Conservation (phyloP, 1,140 invertebrate genomes). For the Homarus americanus region DNA sequence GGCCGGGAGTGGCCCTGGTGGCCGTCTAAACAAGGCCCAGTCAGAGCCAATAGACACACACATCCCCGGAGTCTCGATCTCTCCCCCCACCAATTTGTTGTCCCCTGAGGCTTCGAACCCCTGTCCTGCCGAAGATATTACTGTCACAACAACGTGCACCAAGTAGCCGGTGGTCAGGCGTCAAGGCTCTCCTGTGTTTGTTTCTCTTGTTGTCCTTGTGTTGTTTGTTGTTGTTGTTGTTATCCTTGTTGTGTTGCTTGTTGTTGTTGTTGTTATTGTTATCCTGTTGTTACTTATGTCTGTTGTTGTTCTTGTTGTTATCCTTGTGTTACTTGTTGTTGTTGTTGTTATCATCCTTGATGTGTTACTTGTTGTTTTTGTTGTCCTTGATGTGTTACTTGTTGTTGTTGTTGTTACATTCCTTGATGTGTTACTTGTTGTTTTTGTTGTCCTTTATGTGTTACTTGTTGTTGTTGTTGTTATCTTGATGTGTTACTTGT, state of each 20-base stretch:
- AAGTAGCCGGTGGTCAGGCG: constrained; percentile 53
- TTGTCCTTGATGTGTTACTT: too few relatives aligned
- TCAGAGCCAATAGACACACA: background rate
- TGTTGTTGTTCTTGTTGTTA: background rate
- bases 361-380: too few relatives aligned
- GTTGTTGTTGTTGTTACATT: too few relatives aligned
- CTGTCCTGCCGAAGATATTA: constrained; percentile 61
- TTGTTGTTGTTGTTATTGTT: too few relatives aligned
- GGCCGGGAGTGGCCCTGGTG: background rate
- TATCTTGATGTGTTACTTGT: too few relatives aligned
- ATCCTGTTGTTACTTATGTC: too few relatives aligned
- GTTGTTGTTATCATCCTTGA: too few relatives aligned
- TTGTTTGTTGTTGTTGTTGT: background rate
- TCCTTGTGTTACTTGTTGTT: background rate
- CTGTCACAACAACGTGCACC: constrained; percentile 54
- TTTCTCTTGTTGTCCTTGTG: too few relatives aligned
- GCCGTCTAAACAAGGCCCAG: constrained; percentile 1
- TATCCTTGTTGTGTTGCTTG: background rate
- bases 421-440: too few relatives aligned
- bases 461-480: too few relatives aligned
- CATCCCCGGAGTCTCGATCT: background rate
- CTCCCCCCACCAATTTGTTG: constrained; percentile 56
- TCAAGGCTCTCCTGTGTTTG: background rate
- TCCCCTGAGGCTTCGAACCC: constrained; percentile 37
- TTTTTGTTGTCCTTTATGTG: too few relatives aligned